Base-by-base conservation (phyloP, 2,888 invertebrate species). In the Steromphala cineraria region DNA sequence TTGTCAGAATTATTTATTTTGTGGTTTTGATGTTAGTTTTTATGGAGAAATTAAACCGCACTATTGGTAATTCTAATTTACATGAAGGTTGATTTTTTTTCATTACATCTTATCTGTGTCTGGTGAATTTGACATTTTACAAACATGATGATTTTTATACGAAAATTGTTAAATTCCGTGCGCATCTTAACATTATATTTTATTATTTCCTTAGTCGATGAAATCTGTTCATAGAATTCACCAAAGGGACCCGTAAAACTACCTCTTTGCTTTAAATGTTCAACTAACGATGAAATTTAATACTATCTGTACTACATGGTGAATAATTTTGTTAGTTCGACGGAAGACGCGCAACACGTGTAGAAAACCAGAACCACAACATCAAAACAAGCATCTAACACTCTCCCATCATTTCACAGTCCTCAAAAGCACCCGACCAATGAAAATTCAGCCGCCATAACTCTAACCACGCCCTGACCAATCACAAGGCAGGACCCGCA, bases 261-360 rank as follows among this genome's bases (percentile, higher is more conserved):
- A 36, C 40, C 71, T 36, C 24, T 40, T 36, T 19, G 7, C 31
- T 36, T 67, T 28, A 28, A n/a, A 19, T 40, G 71, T 19, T 19
- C 4, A 40, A 71, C 15, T 56, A 4, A 40, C 36, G 36, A 71
- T 71, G 31, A 40, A 36, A 71, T 71, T 17, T 13, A 36, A 71
- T 40, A 31, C 36, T 71, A 36, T 36, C 71, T 71, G 19, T 36
- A n/a, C 5, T 36, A 71, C 31, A 71, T 71, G 28, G 19, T 71
- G 71, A 36, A 71, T 19, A 71, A 40, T 71, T 71, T 71, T 71
- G 71, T 71, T 71, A 40, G 71, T 40, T 40, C 71, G 71, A 71
- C 40, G 15, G 28, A 28, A 71, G 36, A 71, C 71, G 71, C 19
- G 36, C 71, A 71, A 71, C 71, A 71, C 71, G 71, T 71, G 71